Percentiles rank a stretch among this genome's conserved stretches.
phyloP scores from a whole-genome alignment of 1,140 invertebrate species.

The Thalassaphorura encarpata region DNA sequence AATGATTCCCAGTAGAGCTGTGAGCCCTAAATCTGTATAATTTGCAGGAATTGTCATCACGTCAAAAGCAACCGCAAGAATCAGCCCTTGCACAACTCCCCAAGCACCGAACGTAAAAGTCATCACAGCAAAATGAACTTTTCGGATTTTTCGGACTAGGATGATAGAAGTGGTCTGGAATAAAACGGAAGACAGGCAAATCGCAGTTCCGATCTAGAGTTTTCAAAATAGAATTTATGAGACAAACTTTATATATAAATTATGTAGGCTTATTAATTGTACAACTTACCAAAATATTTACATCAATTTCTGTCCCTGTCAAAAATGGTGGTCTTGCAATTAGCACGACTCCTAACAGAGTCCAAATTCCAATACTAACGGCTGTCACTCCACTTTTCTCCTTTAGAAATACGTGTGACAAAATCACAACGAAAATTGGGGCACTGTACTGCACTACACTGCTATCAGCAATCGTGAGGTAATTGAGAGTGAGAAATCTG shows the following conservation, averaged over 20 bases:
- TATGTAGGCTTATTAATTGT: too few relatives aligned
- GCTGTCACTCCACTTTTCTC: background rate
- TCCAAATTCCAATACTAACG: background rate
- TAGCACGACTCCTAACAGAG: background rate
- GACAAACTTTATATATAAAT: background rate
- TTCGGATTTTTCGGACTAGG: slow-evolving; percentile 11
- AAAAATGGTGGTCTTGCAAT: background rate
- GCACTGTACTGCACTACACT: background rate
- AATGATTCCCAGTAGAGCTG: slow-evolving; percentile 10
- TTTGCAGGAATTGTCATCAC: slow-evolving; percentile 12
- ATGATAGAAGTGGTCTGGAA: slow-evolving; percentile 8
- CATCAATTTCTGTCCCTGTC: background rate
- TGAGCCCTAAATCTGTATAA: background rate
- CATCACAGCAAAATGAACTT: slow-evolving; percentile 18
- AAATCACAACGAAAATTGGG: background rate
- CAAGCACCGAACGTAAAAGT: slow-evolving; percentile 12
- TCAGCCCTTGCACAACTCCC: slow-evolving; percentile 1
- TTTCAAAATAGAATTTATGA: background rate
- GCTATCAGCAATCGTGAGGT: background rate
- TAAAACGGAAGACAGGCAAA: slow-evolving; percentile 2
- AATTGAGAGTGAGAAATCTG: background rate
- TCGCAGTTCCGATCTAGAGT: slow-evolving; percentile 11
- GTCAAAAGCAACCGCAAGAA: background rate
- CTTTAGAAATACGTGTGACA: background rate
- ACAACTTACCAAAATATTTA: background rate